phyloP scores from a whole-genome alignment of 1,140 invertebrate genomes.

The Diuraphis noxia region DNA sequence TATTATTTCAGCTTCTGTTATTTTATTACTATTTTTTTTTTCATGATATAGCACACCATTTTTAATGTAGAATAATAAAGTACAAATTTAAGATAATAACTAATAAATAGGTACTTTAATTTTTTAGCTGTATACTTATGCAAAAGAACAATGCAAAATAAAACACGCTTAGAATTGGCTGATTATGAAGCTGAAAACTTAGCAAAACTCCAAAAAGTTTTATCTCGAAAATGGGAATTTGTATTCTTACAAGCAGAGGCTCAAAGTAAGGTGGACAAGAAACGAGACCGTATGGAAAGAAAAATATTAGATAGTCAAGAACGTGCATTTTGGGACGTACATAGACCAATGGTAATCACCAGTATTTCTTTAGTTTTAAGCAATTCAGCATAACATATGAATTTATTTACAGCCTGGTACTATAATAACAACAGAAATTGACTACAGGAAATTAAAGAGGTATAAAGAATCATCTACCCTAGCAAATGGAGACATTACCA shows the following conservation, averaged over 20 bases:
- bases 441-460: constrained; percentile 80
- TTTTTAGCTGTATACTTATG: constrained; percentile 94
- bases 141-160: constrained; percentile 99
- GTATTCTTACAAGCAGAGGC: constrained; percentile 94
- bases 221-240: constrained; percentile 99
- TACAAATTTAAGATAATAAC: constrained; percentile 29
- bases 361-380: not conserved
- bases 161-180: constrained; percentile 92
- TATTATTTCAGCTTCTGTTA: not conserved
- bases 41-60: not conserved
- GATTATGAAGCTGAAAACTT: constrained; percentile 99
- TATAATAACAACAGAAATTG: constrained; percentile 97
- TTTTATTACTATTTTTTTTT: not conserved
- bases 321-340: constrained; percentile 98
- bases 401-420: constrained; percentile 84
- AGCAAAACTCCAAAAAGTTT: constrained; percentile 97
- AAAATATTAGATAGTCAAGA: constrained; percentile 99
- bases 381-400: not conserved
- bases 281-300: constrained; percentile 94
- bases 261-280: constrained; percentile 94
- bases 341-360: constrained; percentile 84
- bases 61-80: constrained; percentile 53
- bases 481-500: constrained; percentile 64
- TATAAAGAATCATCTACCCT: constrained; percentile 73
- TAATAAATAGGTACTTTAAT: not conserved